phyloP scores from a whole-genome alignment of 92 coral and sea anemone genomes.

The Epizoanthus stellaris region DNA sequence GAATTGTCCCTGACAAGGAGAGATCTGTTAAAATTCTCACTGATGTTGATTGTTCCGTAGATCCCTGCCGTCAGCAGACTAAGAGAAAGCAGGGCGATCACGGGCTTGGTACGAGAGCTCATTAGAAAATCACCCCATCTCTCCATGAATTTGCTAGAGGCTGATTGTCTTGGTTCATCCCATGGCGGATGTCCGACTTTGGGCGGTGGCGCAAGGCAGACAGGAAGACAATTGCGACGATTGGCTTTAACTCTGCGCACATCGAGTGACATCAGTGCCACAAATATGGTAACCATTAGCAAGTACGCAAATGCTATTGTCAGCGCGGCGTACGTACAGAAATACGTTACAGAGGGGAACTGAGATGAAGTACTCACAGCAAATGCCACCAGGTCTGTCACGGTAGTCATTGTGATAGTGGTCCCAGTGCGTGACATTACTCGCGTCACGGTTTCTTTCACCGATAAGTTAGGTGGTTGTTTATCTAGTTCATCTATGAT shows the following conservation, averaged over 20 bases:
- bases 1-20: constrained; percentile 73
- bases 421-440: constrained; percentile 84
- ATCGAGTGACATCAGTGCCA: constrained; percentile 63
- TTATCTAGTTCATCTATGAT: constrained; percentile 74
- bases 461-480: constrained; percentile 54
- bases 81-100: constrained; percentile 63
- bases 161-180: constrained; percentile 58
- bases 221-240: constrained; percentile 62
- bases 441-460: constrained; percentile 66
- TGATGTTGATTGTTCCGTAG: constrained; percentile 70
- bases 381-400: constrained; percentile 84
- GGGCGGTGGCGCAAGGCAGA: constrained; percentile 59
- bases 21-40: constrained; percentile 72
- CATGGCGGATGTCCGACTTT: constrained; percentile 58
- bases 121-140: constrained; percentile 64
- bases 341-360: constrained; percentile 65
- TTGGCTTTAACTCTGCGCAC: constrained; percentile 63
- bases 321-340: constrained; percentile 64
- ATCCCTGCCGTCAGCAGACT: constrained; percentile 70
- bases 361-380: constrained; percentile 78
- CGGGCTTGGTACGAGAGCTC: constrained; percentile 37
- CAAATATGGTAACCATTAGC: constrained; percentile 58
- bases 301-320: constrained; percentile 57
- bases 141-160: constrained; percentile 53
- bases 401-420: constrained; percentile 81